phyloP scores from a whole-genome alignment of 2,888 invertebrate species.

The Acleris sparsana region DNA sequence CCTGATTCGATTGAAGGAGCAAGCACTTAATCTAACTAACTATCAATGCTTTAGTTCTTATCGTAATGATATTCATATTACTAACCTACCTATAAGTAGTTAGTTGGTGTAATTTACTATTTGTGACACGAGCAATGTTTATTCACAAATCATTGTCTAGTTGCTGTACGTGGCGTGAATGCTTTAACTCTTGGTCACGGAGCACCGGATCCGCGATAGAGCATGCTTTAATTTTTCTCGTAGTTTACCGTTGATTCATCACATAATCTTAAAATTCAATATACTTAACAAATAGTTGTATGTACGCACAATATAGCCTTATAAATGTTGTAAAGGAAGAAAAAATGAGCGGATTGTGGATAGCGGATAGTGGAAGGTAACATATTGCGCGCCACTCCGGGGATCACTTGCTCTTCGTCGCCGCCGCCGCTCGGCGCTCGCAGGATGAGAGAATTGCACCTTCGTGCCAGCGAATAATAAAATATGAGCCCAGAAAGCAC shows the following conservation, averaged over 20 bases:
- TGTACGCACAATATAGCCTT: constrained; percentile 23
- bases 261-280: constrained; percentile 28
- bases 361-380: constrained; percentile 22
- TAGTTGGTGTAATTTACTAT: too few relatives aligned
- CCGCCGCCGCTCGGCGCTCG: constrained; percentile 17
- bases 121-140: too few relatives aligned
- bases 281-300: constrained; percentile 13
- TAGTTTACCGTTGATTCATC: too few relatives aligned
- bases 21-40: too few relatives aligned
- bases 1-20: constrained; percentile 43
- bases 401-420: constrained; percentile 34
- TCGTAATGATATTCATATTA: not conserved
- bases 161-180: too few relatives aligned
- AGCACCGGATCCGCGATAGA: not conserved
- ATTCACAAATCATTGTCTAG: too few relatives aligned
- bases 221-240: too few relatives aligned
- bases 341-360: constrained; percentile 17
- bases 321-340: constrained; percentile 38
- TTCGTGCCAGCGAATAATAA: constrained; percentile 51
- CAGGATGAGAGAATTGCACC: constrained; percentile 47
- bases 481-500: constrained; percentile 48
- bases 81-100: too few relatives aligned
- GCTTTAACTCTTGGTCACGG: not conserved
- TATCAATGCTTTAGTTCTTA: constrained; percentile 15
- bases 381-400: constrained; percentile 28